Evolutionary conservation across 2,797 vertebrate species (phyloP), one percentile per base, ranked within the genome.

Genomic region (Mycteria americana): DNA sequence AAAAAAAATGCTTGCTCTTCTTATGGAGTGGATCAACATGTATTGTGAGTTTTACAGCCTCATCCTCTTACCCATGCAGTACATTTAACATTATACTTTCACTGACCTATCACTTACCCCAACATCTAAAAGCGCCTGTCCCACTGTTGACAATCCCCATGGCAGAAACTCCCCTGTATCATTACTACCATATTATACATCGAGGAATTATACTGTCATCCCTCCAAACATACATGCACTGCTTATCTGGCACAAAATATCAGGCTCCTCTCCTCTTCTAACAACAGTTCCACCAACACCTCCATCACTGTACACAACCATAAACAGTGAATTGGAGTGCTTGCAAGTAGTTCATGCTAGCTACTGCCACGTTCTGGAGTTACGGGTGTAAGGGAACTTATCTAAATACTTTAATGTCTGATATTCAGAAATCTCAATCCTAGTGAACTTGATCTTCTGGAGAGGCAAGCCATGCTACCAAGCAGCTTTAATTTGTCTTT

Each of bases 1-100:
- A 9, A 54, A 46, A 54, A 59, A n/a, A n/a, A 9, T 1, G 4
- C 60, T 30, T 48, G 50, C 13, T 75, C 33, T 48, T 84, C 53
- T 76, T 28, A 28, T 0, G 7, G 41, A 62, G 57, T 5, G 15
- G 39, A 59, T n/a, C 39, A 56, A 65, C 12, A 16, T 0, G 1
- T 25, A 37, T 1, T 28, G 2, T 14, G 35, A 50, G 23, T 28
- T 45, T 35, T n/a, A 45, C 35, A 45, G 37, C 68, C 63, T 35
- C 62, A 59, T 19, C 33, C 28, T 69, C 68, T 76, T 28, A 70
- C 4, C 24, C 25, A 5, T 1, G 6, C 22, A 75, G 39, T 27
- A 19, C 53, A 45, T 18, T 74, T 30, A 57, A 46, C 28, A 19
- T 33, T 18, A 41, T 14, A 53, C 51, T 64, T 41, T 68, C 62